Percentiles rank a stretch among this genome's conserved stretches.
phyloP scores from a whole-genome alignment of 2,888 invertebrate genomes.

The Drosophila anceps region DNA sequence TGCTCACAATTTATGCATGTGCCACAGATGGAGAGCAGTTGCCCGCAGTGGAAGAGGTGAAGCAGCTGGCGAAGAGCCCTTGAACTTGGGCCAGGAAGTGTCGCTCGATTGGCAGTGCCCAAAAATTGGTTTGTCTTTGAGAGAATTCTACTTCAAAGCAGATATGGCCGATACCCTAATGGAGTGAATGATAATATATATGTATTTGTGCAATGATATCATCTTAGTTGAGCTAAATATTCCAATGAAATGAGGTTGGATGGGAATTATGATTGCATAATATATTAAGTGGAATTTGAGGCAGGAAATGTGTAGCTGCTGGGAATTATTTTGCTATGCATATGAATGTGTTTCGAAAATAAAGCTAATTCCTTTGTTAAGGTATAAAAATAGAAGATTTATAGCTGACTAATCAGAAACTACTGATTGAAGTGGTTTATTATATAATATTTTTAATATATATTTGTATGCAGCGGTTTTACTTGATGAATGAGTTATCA shows the following conservation, averaged over 20 bases:
- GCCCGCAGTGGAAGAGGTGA: constrained; percentile 6
- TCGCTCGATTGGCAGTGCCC: constrained; percentile 58
- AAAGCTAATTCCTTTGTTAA: background rate
- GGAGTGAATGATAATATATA: background rate
- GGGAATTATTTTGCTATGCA: background rate
- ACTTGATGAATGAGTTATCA: background rate
- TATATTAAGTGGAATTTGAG: constrained; percentile 21
- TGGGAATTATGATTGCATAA: constrained; percentile 16
- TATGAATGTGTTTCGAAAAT: background rate
- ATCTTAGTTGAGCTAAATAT: background rate
- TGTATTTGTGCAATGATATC: constrained; percentile 26
- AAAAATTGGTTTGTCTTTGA: constrained; percentile 11
- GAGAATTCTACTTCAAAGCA: background rate
- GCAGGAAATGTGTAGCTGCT: background rate
- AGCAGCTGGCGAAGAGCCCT: constrained; percentile 52
- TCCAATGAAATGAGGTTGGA: constrained; percentile 9
- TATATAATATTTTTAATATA: too few species aligned
- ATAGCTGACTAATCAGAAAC: background rate
- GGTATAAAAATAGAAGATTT: background rate
- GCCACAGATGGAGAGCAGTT: constrained; percentile 38
- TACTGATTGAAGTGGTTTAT: too few species aligned
- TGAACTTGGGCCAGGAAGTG: constrained; percentile 74
- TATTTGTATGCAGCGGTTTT: too few species aligned
- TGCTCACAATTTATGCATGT: constrained; percentile 61
- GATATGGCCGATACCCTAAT: constrained; percentile 9